phyloP scores from a whole-genome alignment of 2,797 vertebrate genomes.

The Pipistrellus pipistrellus region DNA sequence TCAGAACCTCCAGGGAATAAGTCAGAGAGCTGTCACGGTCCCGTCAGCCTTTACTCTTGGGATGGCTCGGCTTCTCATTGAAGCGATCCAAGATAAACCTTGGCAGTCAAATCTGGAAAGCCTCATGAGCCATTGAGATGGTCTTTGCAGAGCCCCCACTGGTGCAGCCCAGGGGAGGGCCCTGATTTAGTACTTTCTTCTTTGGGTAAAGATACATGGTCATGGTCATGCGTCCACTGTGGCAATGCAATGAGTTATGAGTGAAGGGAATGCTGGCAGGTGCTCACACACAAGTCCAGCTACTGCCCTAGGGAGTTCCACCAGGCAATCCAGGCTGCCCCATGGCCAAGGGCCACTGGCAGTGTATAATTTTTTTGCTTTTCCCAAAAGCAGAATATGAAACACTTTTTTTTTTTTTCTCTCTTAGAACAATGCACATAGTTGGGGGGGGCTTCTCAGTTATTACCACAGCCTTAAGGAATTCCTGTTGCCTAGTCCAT shows the following conservation, averaged over 20 bases:
- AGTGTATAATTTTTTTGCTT: neutral
- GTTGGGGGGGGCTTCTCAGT: neutral
- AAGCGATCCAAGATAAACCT: neutral
- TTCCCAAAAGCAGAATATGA: neutral
- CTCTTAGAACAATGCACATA: neutral
- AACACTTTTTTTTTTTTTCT: neutral
- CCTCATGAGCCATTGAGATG: neutral
- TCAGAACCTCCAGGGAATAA: neutral
- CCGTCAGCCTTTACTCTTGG: neutral
- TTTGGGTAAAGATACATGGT: neutral
- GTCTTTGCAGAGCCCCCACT: neutral
- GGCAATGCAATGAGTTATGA: neutral
- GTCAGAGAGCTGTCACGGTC: neutral
- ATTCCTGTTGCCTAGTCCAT: neutral
- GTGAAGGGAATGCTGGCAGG: neutral
- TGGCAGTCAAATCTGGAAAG: constrained; percentile 56
- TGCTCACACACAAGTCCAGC: neutral
- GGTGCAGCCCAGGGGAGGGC: neutral
- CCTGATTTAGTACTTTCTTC: constrained; percentile 42
- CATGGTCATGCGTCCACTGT: neutral
- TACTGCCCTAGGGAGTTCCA: neutral
- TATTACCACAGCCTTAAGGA: neutral
- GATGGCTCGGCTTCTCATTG: neutral
- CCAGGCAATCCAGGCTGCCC: neutral
- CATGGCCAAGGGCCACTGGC: neutral